Conservation (phyloP, 1,140 invertebrate species). For the Lysiphlebus fabarum region DNA sequence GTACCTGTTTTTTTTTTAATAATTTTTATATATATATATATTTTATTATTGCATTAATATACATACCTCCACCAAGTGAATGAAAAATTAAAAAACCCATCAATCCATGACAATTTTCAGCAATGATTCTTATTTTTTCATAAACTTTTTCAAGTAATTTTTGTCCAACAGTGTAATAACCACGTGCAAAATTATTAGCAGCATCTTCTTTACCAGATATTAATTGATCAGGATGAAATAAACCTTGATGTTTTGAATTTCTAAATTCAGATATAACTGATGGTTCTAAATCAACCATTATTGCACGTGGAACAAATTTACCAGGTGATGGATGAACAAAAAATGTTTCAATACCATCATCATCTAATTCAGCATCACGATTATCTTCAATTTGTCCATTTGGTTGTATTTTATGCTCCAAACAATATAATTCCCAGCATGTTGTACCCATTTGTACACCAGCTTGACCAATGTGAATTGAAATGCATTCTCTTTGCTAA, state of each 20-base stretch:
- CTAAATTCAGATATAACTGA: slow-evolving; percentile 59
- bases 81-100: slow-evolving; percentile 68
- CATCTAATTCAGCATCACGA: slow-evolving; percentile 1
- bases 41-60: not conserved
- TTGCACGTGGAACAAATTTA: slow-evolving; percentile 59
- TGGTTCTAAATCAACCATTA: slow-evolving; percentile 66
- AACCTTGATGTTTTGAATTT: slow-evolving; percentile 50
- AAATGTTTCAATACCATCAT: slow-evolving; percentile 62
- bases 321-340: slow-evolving; percentile 59
- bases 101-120: slow-evolving; percentile 53
- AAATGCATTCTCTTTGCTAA: slow-evolving; percentile 67
- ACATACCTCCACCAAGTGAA: slow-evolving; percentile 59
- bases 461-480: slow-evolving; percentile 78
- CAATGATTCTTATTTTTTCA: slow-evolving; percentile 35
- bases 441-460: slow-evolving; percentile 75
- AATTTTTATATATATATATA: slow-evolving; percentile 17
- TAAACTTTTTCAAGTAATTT: slow-evolving; percentile 45
- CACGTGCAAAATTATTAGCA: slow-evolving; percentile 61
- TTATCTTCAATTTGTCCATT: slow-evolving; percentile 56
- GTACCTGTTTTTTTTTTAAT: slow-evolving; percentile 57
- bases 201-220: slow-evolving; percentile 79
- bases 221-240: slow-evolving; percentile 69
- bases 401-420: slow-evolving; percentile 85
- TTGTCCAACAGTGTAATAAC: slow-evolving; percentile 62
- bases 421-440: slow-evolving; percentile 72